These are phyloP conservation scores for Cantharis rustica DNA, from an alignment of 2,888 invertebrate genomes.

Conservation along the genomic window DNA sequence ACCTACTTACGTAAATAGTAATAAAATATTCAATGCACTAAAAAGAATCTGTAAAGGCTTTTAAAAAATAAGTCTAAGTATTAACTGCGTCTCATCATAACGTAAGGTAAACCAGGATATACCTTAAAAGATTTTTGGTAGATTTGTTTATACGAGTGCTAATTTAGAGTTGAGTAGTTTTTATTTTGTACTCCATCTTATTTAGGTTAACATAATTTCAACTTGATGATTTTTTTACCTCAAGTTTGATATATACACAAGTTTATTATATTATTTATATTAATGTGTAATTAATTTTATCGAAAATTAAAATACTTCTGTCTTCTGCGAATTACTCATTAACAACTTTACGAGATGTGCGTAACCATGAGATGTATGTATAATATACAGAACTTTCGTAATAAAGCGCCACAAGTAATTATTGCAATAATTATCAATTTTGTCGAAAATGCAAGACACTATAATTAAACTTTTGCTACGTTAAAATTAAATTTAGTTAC, in stretches of 20 bases:
- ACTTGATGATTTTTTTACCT: neutral
- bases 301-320: no score
- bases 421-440: neutral
- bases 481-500: neutral
- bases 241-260: neutral
- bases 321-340: neutral
- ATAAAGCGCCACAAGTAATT: neutral
- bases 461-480: neutral
- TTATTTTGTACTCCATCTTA: neutral
- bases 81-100: neutral
- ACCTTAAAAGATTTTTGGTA: neutral
- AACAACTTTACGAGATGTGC: no score
- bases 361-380: neutral
- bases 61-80: neutral
- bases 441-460: neutral
- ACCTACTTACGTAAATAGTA: no score
- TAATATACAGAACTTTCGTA: neutral
- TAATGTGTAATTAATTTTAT: neutral
- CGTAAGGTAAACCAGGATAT: neutral
- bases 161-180: neutral
- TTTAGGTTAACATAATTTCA: neutral
- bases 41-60: neutral
- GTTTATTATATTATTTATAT: neutral
- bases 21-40: neutral
- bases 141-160: neutral